Evolutionary conservation across 2,888 invertebrate species (phyloP).

Genomic region (Euphydryas editha): DNA sequence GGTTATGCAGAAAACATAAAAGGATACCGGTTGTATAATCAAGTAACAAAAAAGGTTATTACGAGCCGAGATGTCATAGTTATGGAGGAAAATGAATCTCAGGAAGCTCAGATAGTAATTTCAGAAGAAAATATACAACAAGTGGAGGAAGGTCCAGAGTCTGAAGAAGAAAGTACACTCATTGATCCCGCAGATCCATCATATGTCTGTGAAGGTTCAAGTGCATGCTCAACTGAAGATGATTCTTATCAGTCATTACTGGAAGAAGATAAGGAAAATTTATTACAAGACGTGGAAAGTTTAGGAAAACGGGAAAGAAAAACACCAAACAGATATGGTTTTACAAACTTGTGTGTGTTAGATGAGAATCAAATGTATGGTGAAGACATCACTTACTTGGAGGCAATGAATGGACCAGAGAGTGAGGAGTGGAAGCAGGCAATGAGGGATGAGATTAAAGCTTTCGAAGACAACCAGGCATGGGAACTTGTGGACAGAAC

Average conservation of each 20-base stretch:
- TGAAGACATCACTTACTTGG: not conserved
- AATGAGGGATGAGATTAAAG: not conserved
- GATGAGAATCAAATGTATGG: not conserved
- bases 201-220: too few species aligned
- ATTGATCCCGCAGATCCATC: too few species aligned
- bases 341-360: not conserved
- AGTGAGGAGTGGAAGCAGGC: not conserved
- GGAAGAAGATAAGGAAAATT: not conserved
- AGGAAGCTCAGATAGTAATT: not conserved
- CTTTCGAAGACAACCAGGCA: not conserved
- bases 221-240: not conserved
- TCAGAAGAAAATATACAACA: not conserved
- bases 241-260: not conserved
- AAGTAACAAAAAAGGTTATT: not conserved
- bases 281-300: not conserved
- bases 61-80: not conserved
- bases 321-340: not conserved
- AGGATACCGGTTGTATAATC: not conserved
- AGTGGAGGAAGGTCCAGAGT: not conserved
- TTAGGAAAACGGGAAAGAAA: not conserved
- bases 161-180: not conserved
- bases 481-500: not conserved
- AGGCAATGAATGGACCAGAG: not conserved
- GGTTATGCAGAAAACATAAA: slow-evolving; percentile 4
- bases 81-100: not conserved